Base-by-base conservation (phyloP, 92 coral and sea anemone species). In the Zoanthus gigantus region DNA sequence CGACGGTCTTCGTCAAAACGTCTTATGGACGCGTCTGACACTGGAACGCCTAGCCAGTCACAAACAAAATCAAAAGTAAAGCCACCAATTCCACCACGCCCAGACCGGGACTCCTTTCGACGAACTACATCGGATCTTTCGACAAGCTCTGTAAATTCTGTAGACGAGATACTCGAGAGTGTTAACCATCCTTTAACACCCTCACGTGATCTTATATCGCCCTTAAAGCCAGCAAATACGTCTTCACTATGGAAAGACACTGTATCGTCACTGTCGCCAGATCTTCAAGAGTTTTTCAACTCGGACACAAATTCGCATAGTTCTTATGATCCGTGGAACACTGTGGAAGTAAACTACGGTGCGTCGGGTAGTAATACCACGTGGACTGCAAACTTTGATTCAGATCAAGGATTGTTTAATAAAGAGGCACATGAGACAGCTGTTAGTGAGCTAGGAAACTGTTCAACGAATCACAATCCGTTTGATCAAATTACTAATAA, bases 1-100 rank as follows among this genome's bases (percentile, higher is more conserved):
- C 75, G 85, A n/a, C 75, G 76, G 23, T 66, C 48, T 73, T 81
- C 85, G 18, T 81, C 85, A 81, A 81, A 81, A 54, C 85, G 65
- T 44, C 63, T 65, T 45, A 46, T 28, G 30, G 74, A 66, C 75
- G 61, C 85, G 17, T 28, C 85, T 45, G 76, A 45, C 54, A 10
- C 23, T 8, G 75, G 31, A 1, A 45, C 11, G 47, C 71, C 15
- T 52, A 81, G 76, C 61, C 46, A 81, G 3, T 81, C 85, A 50
- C 85, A 74, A 45, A 67, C 58, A 45, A 8, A 57, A 6, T 46
- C 85, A 11, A 81, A 67, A 54, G 13, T 16, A 1, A 81, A 81
- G 53, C 85, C 85, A 0, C 85, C 85, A 5, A 67, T 81, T 7
- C 85, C 85, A 47, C 85, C 85, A 8, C 85, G 85, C 46, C 85